Base-by-base conservation (phyloP, 2,113 vertebrate species). In the Baryphthengus martii region DNA sequence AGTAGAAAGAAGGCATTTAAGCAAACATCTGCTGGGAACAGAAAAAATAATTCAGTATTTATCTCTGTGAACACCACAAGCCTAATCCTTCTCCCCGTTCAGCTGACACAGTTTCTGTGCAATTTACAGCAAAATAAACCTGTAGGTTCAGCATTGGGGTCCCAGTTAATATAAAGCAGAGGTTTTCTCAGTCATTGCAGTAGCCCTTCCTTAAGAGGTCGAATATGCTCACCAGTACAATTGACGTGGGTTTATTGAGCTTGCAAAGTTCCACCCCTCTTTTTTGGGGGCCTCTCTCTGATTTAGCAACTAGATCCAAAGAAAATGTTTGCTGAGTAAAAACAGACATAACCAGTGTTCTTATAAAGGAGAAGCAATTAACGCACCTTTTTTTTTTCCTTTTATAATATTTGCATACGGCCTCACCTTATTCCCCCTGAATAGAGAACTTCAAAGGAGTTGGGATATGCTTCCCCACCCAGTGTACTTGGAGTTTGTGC, bases 311-410 rank as follows among this genome's bases (percentile, higher is more conserved):
- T 28, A 49, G 17, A 52, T 24, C 39, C 3, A 3, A 28, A 84
- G 59, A 95, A 97, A 92, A 68, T 37, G 28, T 47, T 92, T 94
- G 83, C 78, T 89, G 44, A 93, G 87, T 73, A 95, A 96, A 93
- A 91, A 74, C 8, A 94, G 40, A 16, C 28, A 13, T 13, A 52
- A 25, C 15, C 47, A 89, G 31, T 53, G 17, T 26, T 88, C 61
- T 68, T 84, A 56, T 3, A 11, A 86, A 90, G 65, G 73, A 44
- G 21, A 83, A 86, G n/a, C 11, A 65, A 63, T 75, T 80, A 66
- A 44, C 79, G 20, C 5, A 40, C 72, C 78, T 83, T 52, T 25
- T 49, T 37, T 14, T 11, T 19, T 78, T 86, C 44, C 24, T 47
- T 35, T 14, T 10, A 81, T 90, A 88, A 49, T 42, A 85, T 47